A percentile compares a stretch with the other conserved stretches of the same genome.
phyloP scores from a whole-genome alignment of 1,140 invertebrate species.

The Drosophila chauvacae region DNA sequence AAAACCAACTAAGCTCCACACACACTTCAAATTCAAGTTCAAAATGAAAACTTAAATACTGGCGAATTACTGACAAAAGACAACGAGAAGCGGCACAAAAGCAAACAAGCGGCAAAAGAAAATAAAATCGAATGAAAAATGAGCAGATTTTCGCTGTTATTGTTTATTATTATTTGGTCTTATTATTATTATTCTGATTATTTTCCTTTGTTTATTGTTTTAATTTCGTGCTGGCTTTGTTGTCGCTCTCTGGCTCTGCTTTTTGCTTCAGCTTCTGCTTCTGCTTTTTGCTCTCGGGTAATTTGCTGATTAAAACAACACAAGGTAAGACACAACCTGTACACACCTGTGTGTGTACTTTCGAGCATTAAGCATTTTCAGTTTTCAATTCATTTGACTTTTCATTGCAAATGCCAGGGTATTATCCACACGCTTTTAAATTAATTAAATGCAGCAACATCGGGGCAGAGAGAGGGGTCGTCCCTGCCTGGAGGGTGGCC shows the following conservation, averaged over 20 bases:
- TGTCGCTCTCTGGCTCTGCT: conserved; percentile 10
- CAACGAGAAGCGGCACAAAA: background rate
- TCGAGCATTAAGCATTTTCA: conserved; percentile 72
- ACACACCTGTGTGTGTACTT: conserved; percentile 38
- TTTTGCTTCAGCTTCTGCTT: conserved; percentile 20
- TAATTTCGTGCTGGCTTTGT: conserved; percentile 41
- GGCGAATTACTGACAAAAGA: background rate
- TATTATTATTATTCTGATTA: conserved; percentile 59
- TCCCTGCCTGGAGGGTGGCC: background rate
- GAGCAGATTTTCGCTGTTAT: conserved; percentile 40
- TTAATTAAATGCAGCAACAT: conserved; percentile 74
- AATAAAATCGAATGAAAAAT: conserved; percentile 44
- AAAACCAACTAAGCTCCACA: background rate
- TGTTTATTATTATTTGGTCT: conserved; percentile 46
- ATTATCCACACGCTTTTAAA: conserved; percentile 83
- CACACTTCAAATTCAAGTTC: background rate
- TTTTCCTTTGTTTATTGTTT: conserved; percentile 60
- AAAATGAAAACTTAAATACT: background rate
- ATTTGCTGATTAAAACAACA: conserved; percentile 74
- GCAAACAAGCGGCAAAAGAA: conserved; percentile 19
- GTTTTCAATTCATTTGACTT: conserved; percentile 82
- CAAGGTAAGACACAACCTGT: conserved; percentile 47
- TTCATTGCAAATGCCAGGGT: conserved; percentile 79
- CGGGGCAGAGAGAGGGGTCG: background rate
- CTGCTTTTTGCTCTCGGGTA: conserved; percentile 48